These are phyloP conservation scores for Actinemys pallida DNA, from an alignment of 2,113 vertebrate species.

Conservation along the genomic window DNA sequence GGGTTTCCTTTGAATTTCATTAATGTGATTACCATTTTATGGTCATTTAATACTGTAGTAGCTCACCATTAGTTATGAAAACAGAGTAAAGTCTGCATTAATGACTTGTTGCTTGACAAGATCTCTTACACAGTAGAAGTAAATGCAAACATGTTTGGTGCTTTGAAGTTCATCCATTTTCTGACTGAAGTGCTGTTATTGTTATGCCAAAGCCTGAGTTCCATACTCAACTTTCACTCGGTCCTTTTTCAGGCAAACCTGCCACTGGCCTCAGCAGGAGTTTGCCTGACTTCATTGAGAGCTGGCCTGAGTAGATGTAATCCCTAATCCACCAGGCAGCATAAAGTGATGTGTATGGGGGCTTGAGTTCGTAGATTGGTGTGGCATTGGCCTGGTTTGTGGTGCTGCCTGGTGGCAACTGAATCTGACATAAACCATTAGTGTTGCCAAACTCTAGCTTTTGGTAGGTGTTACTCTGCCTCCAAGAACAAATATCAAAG, in stretches of 20 bases:
- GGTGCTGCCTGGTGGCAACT: neutral
- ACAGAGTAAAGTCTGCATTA: neutral
- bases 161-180: neutral
- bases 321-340: neutral
- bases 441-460: neutral
- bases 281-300: neutral
- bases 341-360: neutral
- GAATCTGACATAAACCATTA: neutral
- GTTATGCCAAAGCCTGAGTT: neutral
- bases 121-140: neutral
- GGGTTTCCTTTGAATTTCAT: neutral
- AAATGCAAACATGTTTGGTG: neutral
- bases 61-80: neutral
- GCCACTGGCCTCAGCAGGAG: neutral
- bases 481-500: neutral
- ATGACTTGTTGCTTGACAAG: slow-evolving; percentile 4
- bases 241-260: slow-evolving; percentile 36
- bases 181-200: neutral
- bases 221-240: neutral
- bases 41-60: neutral
- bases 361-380: neutral
- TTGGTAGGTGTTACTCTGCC: neutral
- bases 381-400: rapidly evolving
- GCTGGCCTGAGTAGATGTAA: slow-evolving; percentile 13
- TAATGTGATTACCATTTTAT: neutral